phyloP scores from a whole-genome alignment of 2,888 invertebrate genomes.

The Schrankia costaestrigalis region DNA sequence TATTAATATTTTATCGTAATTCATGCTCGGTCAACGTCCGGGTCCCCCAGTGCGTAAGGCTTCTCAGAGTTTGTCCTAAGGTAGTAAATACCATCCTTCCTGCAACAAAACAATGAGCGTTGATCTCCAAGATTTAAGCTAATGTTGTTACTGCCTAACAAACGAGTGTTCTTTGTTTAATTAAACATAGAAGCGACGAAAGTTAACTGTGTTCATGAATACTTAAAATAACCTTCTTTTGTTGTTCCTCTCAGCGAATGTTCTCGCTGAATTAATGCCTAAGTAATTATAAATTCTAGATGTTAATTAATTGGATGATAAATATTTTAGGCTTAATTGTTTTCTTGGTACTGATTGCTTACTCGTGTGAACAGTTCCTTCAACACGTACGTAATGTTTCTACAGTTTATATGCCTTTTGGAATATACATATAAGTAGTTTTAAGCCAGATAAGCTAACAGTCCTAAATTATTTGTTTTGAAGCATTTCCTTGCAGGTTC shows the following conservation, averaged over 20 bases:
- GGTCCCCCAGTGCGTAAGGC: constrained; percentile 73
- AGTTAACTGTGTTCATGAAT: constrained; percentile 48
- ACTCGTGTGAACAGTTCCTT: no score
- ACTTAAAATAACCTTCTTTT: constrained; percentile 47
- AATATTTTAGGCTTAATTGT: constrained; percentile 12
- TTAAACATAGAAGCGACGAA: constrained; percentile 48
- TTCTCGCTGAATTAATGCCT: constrained; percentile 16
- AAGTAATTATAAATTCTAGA: constrained; percentile 18
- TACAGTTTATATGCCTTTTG: no score
- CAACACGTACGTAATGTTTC: no score
- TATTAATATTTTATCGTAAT: constrained; percentile 52
- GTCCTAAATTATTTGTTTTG: no score
- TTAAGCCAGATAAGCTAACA: no score
- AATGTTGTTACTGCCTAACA: constrained; percentile 47
- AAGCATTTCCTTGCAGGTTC: no score
- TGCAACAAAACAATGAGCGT: constrained; percentile 62
- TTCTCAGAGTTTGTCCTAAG: constrained; percentile 74
- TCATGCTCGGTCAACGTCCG: constrained; percentile 33
- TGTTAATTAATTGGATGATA: constrained; percentile 21
- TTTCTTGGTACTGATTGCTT: no score
- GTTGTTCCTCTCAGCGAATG: constrained; percentile 28
- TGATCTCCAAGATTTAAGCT: constrained; percentile 55
- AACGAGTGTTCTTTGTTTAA: constrained; percentile 58
- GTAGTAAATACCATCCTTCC: constrained; percentile 80
- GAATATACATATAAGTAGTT: no score